Base-by-base conservation (phyloP, 2,888 invertebrate species). In the Lithophane socia region DNA sequence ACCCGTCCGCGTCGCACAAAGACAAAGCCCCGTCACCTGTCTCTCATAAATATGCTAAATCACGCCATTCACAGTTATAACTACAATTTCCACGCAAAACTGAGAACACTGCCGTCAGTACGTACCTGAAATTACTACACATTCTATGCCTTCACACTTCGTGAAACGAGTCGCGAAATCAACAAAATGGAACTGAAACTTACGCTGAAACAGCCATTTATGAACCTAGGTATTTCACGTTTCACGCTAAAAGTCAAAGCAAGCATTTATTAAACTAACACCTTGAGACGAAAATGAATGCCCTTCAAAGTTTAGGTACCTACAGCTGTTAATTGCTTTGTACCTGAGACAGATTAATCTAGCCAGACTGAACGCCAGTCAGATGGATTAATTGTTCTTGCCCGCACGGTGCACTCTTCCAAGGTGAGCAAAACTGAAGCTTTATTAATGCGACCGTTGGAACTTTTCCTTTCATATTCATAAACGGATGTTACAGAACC, bases 41-140 rank as follows among this genome's bases (percentile, higher is more conserved):
- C 42, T 54, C 72, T 65, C 60, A 56, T 61, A 61, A 69, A 61
- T 64, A 71, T 75, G 68, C 56, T 58, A 61, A 79, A 49, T 75
- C 47, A 68, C 29, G 58, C 29, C 21, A 75, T 69, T 72, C 64
- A 16, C 42, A 56, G 60, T 24, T 24, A 69, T 58, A 49, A 61
- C 56, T 61, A 81, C 24, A 56, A 66, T 66, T 63, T 13, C 37
- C 24, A 56, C 13, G 56, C 24, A 16, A 29, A 9, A 13, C 21
- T 13, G 24, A 70, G 52, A 7, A 54, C 47, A 67, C 58, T 54
- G 21, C 12, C 58, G 24, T 54, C 49, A 61, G 74, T n/a, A 29
- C 29, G 49, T 47, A 66, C 56, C 42, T 69, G 68, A 63, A 69
- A 69, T 58, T 61, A 29, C 61, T 61, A 60, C 60, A 56, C 54